Evolutionary conservation across 2,113 vertebrate species (phyloP), one percentile per base, ranked within the genome.

Genomic region (Gadus macrocephalus): DNA sequence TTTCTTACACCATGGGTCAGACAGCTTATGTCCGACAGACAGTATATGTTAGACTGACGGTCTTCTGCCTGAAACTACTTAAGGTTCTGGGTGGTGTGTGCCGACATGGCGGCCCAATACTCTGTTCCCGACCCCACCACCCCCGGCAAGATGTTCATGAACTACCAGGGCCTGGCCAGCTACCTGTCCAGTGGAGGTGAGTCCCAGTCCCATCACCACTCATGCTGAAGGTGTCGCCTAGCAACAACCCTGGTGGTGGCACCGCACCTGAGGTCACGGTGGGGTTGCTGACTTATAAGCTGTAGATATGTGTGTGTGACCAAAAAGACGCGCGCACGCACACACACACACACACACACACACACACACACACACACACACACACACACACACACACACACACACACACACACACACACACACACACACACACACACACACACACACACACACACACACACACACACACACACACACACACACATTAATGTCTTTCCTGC

Each of bases 141-240:
- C 56, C 95, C 95, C 19, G 93, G 93, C 66, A 97, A 97, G 85
- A 96, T 96, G 95, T 95, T 95, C 79, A 97, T 97, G 95, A 94
- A 92, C 75, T 97, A 96, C 85, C 95, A 96, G 85, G 95, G 95
- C 35, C 86, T 97, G 85, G 95, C 95, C 72, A 97, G 95, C 89
- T 96, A 96, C 85, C 88, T 97, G 86, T 96, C 95, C 79, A 96
- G 94, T 0, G 95, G 95, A 89, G 95, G 95, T 94, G n/a, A 58
- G 55, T 17, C 55, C 8, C n/a, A n/a, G 55, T 16, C n/a, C n/a
- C n/a, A 58, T 49, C 42, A 49, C 8, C 7, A 49, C 12, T 49
- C 42, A 49, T 35, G 31, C 12, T 49, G 42, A 49, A 6, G 38
- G 38, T 14, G 9, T 49, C 42, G 8, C 42, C 42, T 2, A 11